Evolutionary conservation across 2,797 vertebrate genomes (phyloP), one percentile per base, ranked within the genome.

Genomic region (Trematomus bernacchii): DNA sequence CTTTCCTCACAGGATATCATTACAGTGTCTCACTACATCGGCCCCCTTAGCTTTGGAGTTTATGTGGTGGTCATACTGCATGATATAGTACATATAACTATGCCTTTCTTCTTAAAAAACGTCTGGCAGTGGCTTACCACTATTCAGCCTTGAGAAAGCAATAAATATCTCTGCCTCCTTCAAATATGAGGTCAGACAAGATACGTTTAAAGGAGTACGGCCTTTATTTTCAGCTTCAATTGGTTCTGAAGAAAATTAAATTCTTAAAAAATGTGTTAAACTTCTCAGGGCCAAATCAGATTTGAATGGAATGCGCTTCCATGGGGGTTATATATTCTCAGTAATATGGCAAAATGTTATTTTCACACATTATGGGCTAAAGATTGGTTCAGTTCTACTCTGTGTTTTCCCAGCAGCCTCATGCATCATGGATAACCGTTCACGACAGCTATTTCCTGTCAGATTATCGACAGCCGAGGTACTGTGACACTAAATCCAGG

Each of bases 401-500:
- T 14, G 9, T 48, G 59, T 68, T 77, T 64, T 68, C 63, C 62
- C 44, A 60, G 54, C 78, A 69, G 58, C 59, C 58, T 43, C 73
- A 54, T 50, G 43, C 70, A 80, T 91, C 87, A 89, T 30, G n/a
- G 27, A 46, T 89, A 93, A 93, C 42, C 54, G 47, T 19, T 84
- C 48, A 30, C 0, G 82, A 80, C 89, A 89, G 85, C 82, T 74
- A 84, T 73, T 92, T 92, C 89, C 87, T 86, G 73, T 69, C 7
- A 2, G 23, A 54, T 83, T 85, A 92, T 85, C 63, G 71, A 85
- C 74, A 77, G 64, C 50, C 40, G 6, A 54, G 68, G 73, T 73
- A 60, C 67, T 37, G 65, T 70, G 87, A 87, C 82, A 83, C 83
- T 82, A 83, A 92, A 92, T 70, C 85, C 73, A 80, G 88, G 90